These are phyloP conservation scores for Alcedo atthis DNA, from an alignment of 2,797 vertebrate genomes.

Conservation along the genomic window DNA sequence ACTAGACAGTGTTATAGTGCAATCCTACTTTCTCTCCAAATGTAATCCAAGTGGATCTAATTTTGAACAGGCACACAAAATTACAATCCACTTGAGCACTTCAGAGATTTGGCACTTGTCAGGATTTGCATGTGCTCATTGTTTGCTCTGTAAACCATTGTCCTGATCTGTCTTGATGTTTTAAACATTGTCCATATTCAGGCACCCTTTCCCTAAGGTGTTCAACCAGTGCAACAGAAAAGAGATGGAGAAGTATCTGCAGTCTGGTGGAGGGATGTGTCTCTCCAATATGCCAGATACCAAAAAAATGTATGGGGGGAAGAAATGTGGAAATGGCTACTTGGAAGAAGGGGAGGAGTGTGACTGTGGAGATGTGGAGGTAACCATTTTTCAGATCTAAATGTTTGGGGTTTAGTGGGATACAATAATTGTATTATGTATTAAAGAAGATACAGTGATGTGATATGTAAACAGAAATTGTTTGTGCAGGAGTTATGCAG, in stretches of 20 bases:
- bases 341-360: slow-evolving; percentile 97
- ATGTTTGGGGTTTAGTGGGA: background rate
- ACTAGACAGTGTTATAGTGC: background rate
- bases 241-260: slow-evolving; percentile 90
- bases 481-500: background rate
- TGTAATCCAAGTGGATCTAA: background rate
- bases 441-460: background rate
- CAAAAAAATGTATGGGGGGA: slow-evolving; percentile 89
- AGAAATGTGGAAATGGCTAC: slow-evolving; percentile 95
- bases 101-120: background rate
- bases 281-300: slow-evolving; percentile 95
- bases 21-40: background rate
- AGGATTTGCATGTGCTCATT: background rate
- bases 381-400: slow-evolving; percentile 51
- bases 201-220: slow-evolving; percentile 92
- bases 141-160: background rate
- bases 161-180: background rate
- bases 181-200: slow-evolving; percentile 46
- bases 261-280: slow-evolving; percentile 95
- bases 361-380: slow-evolving; percentile 96
- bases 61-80: background rate
- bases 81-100: background rate
- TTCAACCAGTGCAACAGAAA: slow-evolving; percentile 91
- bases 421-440: background rate
- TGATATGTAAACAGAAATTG: background rate